These are phyloP conservation scores for Peromyscus leucopus DNA, from an alignment of 2,113 vertebrate genomes.

Conservation along the genomic window DNA sequence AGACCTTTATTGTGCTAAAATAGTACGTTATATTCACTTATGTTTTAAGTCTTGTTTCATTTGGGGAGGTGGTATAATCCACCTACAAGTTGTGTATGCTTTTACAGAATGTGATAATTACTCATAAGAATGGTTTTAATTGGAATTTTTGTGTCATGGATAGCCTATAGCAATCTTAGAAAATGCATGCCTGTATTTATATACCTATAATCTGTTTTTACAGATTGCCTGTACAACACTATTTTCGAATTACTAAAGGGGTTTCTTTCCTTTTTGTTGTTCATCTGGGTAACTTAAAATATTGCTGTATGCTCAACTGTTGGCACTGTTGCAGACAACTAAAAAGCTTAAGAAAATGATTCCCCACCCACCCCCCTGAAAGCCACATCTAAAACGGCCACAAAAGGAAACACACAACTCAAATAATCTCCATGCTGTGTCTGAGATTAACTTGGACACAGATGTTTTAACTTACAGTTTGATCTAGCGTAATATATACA, in stretches of 20 bases:
- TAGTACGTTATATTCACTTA: conserved; percentile 77
- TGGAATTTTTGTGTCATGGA: conserved; percentile 86
- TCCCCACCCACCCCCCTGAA: conserved; percentile 72
- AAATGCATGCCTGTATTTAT: conserved; percentile 84
- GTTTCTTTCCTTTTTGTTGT: conserved; percentile 80
- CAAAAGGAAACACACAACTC: conserved; percentile 87
- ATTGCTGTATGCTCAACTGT: conserved; percentile 80
- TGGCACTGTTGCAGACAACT: conserved; percentile 82
- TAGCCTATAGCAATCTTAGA: conserved; percentile 82
- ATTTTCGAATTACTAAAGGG: conserved; percentile 85
- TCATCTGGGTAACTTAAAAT: conserved; percentile 85
- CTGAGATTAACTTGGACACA: conserved; percentile 88
- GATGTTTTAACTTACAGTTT: conserved; percentile 90
- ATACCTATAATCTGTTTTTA: conserved; percentile 84
- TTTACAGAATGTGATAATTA: conserved; percentile 88
- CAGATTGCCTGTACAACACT: conserved; percentile 84
- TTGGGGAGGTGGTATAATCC: conserved; percentile 79
- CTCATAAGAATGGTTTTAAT: conserved; percentile 87
- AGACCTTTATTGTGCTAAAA: conserved; percentile 80
- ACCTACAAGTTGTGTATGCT: conserved; percentile 74
- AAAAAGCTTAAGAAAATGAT: conserved; percentile 86
- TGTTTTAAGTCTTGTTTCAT: conserved; percentile 81
- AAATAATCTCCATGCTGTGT: conserved; percentile 87
- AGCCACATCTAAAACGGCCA: conserved; percentile 86
- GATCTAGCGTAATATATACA: conserved; percentile 87